phyloP scores from a whole-genome alignment of 2,888 invertebrate species.

The Coleophora flavipennella region DNA sequence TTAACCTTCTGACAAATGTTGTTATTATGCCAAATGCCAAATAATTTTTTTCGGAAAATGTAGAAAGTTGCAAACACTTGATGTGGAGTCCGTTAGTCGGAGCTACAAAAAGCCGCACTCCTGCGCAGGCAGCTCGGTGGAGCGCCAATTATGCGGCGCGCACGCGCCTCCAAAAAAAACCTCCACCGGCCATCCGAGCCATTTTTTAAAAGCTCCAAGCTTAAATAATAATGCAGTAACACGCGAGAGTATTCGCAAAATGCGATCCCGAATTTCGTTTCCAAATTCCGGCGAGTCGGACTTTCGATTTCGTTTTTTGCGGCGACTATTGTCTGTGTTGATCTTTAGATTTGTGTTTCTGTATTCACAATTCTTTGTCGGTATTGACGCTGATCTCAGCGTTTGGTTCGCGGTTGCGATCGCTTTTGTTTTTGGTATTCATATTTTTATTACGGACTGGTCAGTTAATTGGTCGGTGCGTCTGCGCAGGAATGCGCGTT shows the following conservation, averaged over 20 bases:
- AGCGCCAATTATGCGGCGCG: slow-evolving; percentile 62
- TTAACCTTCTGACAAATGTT: too few relatives aligned
- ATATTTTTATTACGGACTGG: slow-evolving; percentile 16
- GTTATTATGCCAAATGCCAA: too few relatives aligned
- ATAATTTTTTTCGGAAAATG: too few relatives aligned
- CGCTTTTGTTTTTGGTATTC: slow-evolving; percentile 18
- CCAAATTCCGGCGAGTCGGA: slow-evolving; percentile 53
- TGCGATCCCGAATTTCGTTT: slow-evolving; percentile 68
- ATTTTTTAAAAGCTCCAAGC: slow-evolving; percentile 58
- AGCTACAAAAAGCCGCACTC: slow-evolving; percentile 24
- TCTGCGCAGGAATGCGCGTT: slow-evolving; percentile 13
- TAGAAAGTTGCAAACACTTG: too few relatives aligned
- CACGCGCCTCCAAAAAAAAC: slow-evolving; percentile 68
- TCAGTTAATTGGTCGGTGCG: slow-evolving; percentile 38
- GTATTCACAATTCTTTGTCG: slow-evolving; percentile 34
- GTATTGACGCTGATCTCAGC: slow-evolving; percentile 19
- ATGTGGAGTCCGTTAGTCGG: slow-evolving; percentile 8
- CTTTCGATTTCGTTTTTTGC: slow-evolving; percentile 48
- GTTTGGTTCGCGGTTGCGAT: slow-evolving; percentile 15
- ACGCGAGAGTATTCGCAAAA: slow-evolving; percentile 70
- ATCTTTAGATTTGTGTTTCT: slow-evolving; percentile 44
- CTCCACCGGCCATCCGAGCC: slow-evolving; percentile 48
- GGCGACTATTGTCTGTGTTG: slow-evolving; percentile 60
- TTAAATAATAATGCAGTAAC: slow-evolving; percentile 73
- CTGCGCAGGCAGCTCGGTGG: slow-evolving; percentile 41